Evolutionary conservation across 2,888 invertebrate species (phyloP).

Genomic region (Polydrusus pterygomalis): DNA sequence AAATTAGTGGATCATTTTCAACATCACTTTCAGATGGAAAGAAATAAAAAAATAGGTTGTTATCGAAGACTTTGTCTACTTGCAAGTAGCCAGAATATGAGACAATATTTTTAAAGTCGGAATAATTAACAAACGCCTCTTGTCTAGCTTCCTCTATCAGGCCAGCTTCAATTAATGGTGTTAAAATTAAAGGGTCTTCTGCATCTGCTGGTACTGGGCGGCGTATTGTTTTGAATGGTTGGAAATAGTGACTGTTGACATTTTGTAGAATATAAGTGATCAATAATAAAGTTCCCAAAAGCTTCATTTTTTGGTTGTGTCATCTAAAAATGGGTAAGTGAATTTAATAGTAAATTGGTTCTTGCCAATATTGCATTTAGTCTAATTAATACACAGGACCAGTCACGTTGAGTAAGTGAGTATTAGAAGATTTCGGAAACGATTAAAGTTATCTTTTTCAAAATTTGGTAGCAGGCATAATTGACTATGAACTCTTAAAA

Average conservation of each 20-base stretch:
- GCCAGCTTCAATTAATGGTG: conserved; percentile 82
- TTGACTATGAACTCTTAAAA: no score
- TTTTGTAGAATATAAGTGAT: not conserved
- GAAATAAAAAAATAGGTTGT: conserved; percentile 93
- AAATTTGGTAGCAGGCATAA: no score
- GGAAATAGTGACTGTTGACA: not conserved
- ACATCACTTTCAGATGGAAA: conserved; percentile 79
- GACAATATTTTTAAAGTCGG: conserved; percentile 71
- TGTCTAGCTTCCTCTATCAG: conserved; percentile 79
- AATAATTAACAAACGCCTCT: conserved; percentile 73
- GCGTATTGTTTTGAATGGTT: conserved; percentile 9
- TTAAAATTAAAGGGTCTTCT: conserved; percentile 82
- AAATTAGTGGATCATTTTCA: conserved; percentile 79
- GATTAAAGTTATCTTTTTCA: no score
- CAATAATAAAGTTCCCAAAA: not conserved
- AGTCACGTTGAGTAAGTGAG: no score
- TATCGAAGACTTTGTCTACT: conserved; percentile 82
- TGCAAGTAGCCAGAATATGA: conserved; percentile 88
- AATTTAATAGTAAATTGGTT: not conserved
- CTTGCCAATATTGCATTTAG: no score
- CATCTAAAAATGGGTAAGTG: not conserved
- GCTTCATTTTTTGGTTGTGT: not conserved
- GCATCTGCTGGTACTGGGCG: conserved; percentile 2
- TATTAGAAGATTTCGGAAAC: no score
- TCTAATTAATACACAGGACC: no score